Evolutionary conservation across 2,113 vertebrate genomes (phyloP).

Genomic region (Felis catus): F.catus_Fca126_mat1.0 CM031415.1:59466001-59466500

Average conservation of each 20-base stretch:
- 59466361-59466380: background rate
- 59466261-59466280: background rate
- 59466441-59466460: background rate
- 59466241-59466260: background rate
- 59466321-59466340: background rate
- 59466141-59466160: background rate
- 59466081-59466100: background rate
- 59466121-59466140: background rate
- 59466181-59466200: background rate
- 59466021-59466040: background rate
- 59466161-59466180: background rate
- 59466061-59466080: background rate
- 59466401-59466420: background rate
- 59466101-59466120: background rate
- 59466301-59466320: background rate
- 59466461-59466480: background rate
- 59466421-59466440: background rate
- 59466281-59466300: background rate
- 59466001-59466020: too few species aligned
- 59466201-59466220: background rate
- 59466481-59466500: background rate
- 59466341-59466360: rapidly evolving
- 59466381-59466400: rapidly evolving
- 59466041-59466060: background rate
- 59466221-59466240: too few species aligned